Evolutionary conservation across 2,888 invertebrate species (phyloP).

Genomic region (Tachina fera): DNA sequence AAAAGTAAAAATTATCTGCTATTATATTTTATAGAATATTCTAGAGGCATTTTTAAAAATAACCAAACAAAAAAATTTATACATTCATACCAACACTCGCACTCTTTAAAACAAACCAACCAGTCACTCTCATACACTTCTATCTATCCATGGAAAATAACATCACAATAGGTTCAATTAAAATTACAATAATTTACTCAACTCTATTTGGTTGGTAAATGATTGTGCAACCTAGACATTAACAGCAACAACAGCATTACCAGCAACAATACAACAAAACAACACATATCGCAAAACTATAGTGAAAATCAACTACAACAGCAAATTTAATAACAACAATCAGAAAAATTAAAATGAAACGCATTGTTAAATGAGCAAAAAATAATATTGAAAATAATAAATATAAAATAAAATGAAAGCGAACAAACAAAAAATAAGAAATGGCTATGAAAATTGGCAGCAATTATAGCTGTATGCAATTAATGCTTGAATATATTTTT

Average conservation of each 20-base stretch:
- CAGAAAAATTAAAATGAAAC: constrained; percentile 70
- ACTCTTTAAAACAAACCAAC: neutral
- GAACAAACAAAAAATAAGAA: constrained; percentile 23
- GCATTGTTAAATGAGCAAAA: constrained; percentile 64
- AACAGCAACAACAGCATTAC: constrained; percentile 51
- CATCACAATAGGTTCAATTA: constrained; percentile 64
- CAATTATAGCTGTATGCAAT: constrained; percentile 62
- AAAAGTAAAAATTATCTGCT: constrained; percentile 67
- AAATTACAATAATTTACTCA: constrained; percentile 72
- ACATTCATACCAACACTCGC: constrained; percentile 18
- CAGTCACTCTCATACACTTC: constrained; percentile 46
- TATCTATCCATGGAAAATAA: constrained; percentile 17
- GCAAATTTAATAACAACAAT: constrained; percentile 71
- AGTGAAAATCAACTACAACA: constrained; percentile 50
- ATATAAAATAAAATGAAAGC: constrained; percentile 26
- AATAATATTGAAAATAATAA: constrained; percentile 57
- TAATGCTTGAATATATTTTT: neutral
- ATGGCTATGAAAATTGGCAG: constrained; percentile 64
- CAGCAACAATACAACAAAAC: constrained; percentile 26
- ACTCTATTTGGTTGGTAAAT: constrained; percentile 66
- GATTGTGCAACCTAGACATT: constrained; percentile 59
- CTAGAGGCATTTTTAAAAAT: constrained; percentile 60
- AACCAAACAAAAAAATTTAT: constrained; percentile 7
- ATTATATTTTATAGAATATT: constrained; percentile 62
- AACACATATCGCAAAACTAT: constrained; percentile 22